Conservation (phyloP, 2,888 invertebrate species). For the Oithona nana region DNA sequence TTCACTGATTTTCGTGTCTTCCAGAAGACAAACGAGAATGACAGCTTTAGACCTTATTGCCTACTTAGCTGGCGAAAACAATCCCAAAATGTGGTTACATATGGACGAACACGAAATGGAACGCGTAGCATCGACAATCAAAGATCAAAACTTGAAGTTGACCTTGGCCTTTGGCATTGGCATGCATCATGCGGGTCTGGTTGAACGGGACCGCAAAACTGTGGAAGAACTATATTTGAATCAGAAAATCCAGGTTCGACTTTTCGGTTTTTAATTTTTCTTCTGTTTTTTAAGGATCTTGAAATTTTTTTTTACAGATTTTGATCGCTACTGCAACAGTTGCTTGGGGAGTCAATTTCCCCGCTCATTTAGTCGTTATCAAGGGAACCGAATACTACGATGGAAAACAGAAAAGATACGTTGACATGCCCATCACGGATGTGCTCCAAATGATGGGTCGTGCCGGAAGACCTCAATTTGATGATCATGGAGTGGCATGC, state of each 20-base stretch:
- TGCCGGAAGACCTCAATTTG: slow-evolving; percentile 92
- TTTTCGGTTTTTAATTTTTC: too few relatives aligned
- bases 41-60: slow-evolving; percentile 89
- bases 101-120: slow-evolving; percentile 71
- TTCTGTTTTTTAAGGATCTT: too few relatives aligned
- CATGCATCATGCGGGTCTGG: slow-evolving; percentile 91
- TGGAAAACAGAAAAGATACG: slow-evolving; percentile 84
- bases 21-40: slow-evolving; percentile 81
- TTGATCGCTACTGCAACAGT: slow-evolving; percentile 89
- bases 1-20: slow-evolving; percentile 82
- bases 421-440: slow-evolving; percentile 91
- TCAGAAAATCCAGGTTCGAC: slow-evolving; percentile 89
- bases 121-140: slow-evolving; percentile 39
- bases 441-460: slow-evolving; percentile 95
- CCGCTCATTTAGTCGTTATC: slow-evolving; percentile 91
- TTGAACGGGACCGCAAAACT: slow-evolving; percentile 69
- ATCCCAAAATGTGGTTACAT: slow-evolving; percentile 86
- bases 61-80: slow-evolving; percentile 66
- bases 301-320: too few relatives aligned
- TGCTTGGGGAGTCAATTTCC: slow-evolving; percentile 99
- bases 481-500: slow-evolving; percentile 56
- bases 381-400: slow-evolving; percentile 95
- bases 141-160: slow-evolving; percentile 75
- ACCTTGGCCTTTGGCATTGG: slow-evolving; percentile 93
- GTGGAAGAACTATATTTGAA: slow-evolving; percentile 87